phyloP scores from a whole-genome alignment of 2,113 vertebrate genomes.

The Aldabrachelys gigantea region DNA sequence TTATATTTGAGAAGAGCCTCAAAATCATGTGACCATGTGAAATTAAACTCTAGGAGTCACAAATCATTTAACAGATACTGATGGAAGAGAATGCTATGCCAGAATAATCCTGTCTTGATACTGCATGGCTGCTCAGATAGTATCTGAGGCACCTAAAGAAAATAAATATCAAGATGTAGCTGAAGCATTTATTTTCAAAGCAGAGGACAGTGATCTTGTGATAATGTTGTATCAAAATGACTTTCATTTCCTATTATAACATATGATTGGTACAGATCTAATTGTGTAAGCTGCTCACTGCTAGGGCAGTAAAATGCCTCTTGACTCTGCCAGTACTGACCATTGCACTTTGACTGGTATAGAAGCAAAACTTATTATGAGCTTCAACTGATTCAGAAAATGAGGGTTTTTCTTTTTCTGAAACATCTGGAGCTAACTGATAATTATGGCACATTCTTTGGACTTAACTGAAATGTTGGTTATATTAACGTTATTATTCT shows the following conservation, averaged over 20 bases:
- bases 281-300: background rate
- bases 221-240: background rate
- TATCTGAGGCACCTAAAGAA: background rate
- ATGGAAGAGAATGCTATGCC: slow-evolving; percentile 48
- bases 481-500: background rate
- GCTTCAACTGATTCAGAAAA: background rate
- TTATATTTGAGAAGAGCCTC: slow-evolving; percentile 43
- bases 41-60: slow-evolving; percentile 7
- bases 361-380: background rate
- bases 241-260: background rate
- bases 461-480: background rate
- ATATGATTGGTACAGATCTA: background rate
- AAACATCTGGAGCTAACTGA: background rate
- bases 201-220: background rate
- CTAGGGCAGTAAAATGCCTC: background rate
- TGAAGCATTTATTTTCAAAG: background rate
- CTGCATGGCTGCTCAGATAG: background rate
- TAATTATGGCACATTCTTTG: background rate
- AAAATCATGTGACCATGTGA: slow-evolving; percentile 29
- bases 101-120: slow-evolving; percentile 13
- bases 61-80: slow-evolving; percentile 34
- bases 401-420: background rate
- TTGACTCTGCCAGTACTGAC: background rate
- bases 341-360: background rate
- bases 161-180: background rate